Evolutionary conservation across 2,888 invertebrate genomes (phyloP).

Genomic region (Drosophila mulleri): DNA sequence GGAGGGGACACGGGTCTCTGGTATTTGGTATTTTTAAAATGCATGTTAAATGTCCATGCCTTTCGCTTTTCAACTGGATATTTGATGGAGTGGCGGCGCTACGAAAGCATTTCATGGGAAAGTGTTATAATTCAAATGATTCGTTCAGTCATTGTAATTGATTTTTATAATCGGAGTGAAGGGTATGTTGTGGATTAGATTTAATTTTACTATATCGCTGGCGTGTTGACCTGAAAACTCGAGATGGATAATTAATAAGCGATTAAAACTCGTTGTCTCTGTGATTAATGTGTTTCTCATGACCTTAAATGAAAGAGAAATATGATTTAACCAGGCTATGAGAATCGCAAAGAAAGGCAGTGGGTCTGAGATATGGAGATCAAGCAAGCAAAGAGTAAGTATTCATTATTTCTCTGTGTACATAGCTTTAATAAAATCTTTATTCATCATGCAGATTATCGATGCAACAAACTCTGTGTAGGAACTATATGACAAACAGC

Average conservation of each 20-base stretch:
- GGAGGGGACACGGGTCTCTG: constrained; percentile 3
- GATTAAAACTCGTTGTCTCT: not conserved
- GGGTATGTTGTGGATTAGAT: not conserved
- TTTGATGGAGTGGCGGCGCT: constrained; percentile 62
- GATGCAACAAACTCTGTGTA: not conserved
- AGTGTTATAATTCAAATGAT: constrained; percentile 75
- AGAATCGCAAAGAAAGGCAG: not conserved
- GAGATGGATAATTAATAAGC: not conserved
- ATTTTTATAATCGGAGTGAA: constrained; percentile 35
- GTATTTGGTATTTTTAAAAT: constrained; percentile 67
- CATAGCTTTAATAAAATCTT: not conserved
- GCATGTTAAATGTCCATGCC: constrained; percentile 61
- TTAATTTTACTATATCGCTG: not conserved
- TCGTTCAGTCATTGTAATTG: constrained; percentile 55
- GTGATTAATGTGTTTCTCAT: not conserved
- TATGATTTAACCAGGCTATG: not conserved
- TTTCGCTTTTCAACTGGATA: constrained; percentile 69
- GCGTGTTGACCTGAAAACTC: constrained; percentile 9
- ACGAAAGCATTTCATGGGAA: constrained; percentile 67
- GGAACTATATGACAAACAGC: not conserved
- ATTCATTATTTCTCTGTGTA: not conserved
- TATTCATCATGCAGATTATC: not conserved
- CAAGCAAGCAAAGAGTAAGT: not conserved
- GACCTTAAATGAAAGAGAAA: not conserved
- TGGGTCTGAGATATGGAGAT: not conserved